These are phyloP conservation scores for Griposia aprilina DNA, from an alignment of 2,888 invertebrate species.

Conservation along the genomic window DNA sequence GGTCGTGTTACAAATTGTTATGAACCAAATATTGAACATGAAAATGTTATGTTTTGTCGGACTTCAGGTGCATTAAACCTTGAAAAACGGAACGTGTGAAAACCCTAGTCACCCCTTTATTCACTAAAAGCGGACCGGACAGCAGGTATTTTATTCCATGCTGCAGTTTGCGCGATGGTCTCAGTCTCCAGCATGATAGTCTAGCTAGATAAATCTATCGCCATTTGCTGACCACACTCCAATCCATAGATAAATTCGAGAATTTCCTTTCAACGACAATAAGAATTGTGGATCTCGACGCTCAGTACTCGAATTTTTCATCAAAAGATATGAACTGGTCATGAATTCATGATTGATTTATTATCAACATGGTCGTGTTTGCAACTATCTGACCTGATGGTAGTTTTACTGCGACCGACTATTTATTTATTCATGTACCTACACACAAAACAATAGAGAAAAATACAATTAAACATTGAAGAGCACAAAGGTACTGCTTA, in stretches of 20 bases:
- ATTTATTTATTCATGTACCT: too few relatives aligned
- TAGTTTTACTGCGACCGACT: neutral
- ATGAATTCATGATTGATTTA: neutral
- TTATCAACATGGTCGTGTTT: neutral
- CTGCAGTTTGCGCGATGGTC: slow-evolving; percentile 1
- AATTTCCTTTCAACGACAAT: slow-evolving; percentile 15
- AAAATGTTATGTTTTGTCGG: neutral
- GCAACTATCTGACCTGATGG: neutral
- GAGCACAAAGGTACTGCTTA: neutral
- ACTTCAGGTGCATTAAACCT: neutral
- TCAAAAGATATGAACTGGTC: neutral
- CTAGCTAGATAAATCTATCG: slow-evolving; percentile 22
- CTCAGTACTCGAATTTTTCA: slow-evolving; percentile 14
- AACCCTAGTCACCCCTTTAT: neutral
- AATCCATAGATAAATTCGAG: slow-evolving; percentile 24
- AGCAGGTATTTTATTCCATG: slow-evolving; percentile 6
- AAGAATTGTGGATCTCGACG: slow-evolving; percentile 4
- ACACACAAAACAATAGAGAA: neutral
- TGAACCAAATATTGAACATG: neutral
- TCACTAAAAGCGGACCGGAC: too few relatives aligned
- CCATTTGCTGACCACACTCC: slow-evolving; percentile 25
- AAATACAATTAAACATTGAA: too few relatives aligned
- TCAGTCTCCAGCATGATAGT: slow-evolving; percentile 6
- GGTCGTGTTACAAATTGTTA: neutral
- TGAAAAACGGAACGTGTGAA: neutral